Percentiles rank a stretch among this genome's conserved stretches.
Evolutionary conservation across 2,113 vertebrate species (phyloP).

Genomic region (Atlantisia rogersi): DNA sequence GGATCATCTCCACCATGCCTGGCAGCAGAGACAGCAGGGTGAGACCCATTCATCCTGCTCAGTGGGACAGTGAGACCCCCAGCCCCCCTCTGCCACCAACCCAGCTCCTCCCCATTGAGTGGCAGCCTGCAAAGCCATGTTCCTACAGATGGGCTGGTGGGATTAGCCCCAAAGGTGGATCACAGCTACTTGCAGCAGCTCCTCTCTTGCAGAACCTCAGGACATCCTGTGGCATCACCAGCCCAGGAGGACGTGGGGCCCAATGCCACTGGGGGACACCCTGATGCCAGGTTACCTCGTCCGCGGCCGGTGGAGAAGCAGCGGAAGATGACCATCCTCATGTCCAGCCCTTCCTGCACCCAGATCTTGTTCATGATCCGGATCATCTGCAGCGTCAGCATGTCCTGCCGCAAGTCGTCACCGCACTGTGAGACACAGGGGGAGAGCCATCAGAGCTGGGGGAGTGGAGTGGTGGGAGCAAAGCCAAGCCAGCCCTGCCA

Average conservation of each 20-base stretch:
- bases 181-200: not conserved
- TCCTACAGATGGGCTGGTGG: not conserved
- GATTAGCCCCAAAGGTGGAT: not conserved
- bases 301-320: constrained; percentile 93
- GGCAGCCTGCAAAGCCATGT: not conserved
- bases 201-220: not conserved
- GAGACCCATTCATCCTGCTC: not conserved
- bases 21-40: not conserved
- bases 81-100: not conserved
- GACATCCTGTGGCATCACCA: not conserved
- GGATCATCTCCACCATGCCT: constrained; percentile 99
- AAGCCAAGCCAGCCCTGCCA: fast-evolving
- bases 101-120: too few relatives aligned
- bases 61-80: fast-evolving
- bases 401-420: constrained; percentile 96
- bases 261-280: fast-evolving
- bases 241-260: fast-evolving
- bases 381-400: constrained; percentile 97
- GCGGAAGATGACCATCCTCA: constrained; percentile 98
- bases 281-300: constrained; percentile 73
- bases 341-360: constrained; percentile 96
- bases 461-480: too few relatives aligned
- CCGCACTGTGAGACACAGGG: constrained; percentile 80
- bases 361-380: constrained; percentile 99
- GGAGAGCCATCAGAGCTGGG: not conserved